Percentiles rank a stretch among this genome's conserved stretches.
Evolutionary conservation across 2,113 vertebrate genomes (phyloP).

Genomic region (Promerops cafer): DNA sequence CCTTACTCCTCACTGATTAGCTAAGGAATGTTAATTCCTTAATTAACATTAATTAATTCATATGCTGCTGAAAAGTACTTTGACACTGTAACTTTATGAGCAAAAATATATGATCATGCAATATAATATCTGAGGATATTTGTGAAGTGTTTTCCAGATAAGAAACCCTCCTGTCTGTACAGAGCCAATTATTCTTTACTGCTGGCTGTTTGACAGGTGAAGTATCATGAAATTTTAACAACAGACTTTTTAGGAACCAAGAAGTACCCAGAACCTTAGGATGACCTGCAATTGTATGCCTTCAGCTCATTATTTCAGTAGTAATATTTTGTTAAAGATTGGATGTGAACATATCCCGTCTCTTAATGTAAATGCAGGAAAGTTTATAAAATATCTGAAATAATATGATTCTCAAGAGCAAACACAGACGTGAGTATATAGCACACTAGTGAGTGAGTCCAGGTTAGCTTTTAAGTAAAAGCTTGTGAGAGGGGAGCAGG

Average conservation of each 20-base stretch:
- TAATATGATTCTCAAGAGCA: background rate
- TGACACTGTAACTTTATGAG: background rate
- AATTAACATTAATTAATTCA: too few relatives aligned
- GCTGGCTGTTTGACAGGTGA: rapidly evolving
- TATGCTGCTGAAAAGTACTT: background rate
- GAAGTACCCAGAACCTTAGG: background rate
- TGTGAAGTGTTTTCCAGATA: background rate
- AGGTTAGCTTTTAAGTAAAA: background rate
- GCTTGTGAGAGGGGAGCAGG: background rate
- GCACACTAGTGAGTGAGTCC: background rate
- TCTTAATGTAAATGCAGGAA: background rate
- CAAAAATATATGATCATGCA: background rate
- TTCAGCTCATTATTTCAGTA: background rate
- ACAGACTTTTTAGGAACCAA: background rate
- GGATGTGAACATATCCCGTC: background rate
- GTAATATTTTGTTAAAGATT: background rate
- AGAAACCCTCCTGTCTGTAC: background rate
- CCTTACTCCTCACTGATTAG: background rate
- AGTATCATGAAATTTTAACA: background rate
- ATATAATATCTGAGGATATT: background rate
- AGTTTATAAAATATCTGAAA: background rate
- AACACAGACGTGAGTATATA: background rate
- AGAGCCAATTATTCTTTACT: background rate
- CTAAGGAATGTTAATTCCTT: background rate
- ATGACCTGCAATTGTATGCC: background rate